A percentile compares a stretch with the other conserved stretches of the same genome.
Evolutionary conservation across 2,888 invertebrate species (phyloP).

Genomic region (Nomada hirtipes): DNA sequence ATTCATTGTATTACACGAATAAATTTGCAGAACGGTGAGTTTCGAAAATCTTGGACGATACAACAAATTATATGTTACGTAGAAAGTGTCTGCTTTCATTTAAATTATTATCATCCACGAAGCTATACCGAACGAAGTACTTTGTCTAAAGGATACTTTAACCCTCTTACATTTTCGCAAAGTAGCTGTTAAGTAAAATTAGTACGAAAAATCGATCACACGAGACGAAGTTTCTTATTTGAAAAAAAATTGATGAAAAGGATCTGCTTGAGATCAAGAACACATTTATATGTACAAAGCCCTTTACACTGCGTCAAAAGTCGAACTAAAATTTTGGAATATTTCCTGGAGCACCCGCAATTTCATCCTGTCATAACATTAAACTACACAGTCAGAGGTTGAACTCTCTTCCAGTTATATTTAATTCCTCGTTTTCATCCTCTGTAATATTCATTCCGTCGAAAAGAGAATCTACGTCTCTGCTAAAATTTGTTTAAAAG

Average conservation of each 20-base stretch:
- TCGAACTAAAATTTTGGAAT: slow-evolving; percentile 10
- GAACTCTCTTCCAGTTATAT: slow-evolving; percentile 33
- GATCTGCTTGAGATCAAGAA: neutral
- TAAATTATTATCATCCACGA: neutral
- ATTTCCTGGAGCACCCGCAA: neutral
- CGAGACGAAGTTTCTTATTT: neutral
- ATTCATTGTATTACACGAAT: no score
- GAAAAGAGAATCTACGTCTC: neutral
- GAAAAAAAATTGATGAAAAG: neutral
- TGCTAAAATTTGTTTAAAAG: neutral
- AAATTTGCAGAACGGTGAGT: no score
- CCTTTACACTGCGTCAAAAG: neutral
- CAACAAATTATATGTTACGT: neutral
- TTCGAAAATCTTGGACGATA: no score
- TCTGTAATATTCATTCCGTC: slow-evolving; percentile 3
- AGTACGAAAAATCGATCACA: slow-evolving; percentile 21
- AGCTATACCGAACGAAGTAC: neutral
- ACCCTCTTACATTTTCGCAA: neutral
- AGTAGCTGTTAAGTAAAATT: neutral
- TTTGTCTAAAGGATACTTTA: neutral
- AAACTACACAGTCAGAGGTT: slow-evolving; percentile 37
- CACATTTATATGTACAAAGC: neutral
- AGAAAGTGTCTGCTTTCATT: no score
- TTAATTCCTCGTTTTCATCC: slow-evolving; percentile 17
- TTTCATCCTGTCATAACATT: slow-evolving; percentile 16